Conservation (phyloP, 92 coral and sea anemone species). For the Galaxea fascicularis region DNA sequence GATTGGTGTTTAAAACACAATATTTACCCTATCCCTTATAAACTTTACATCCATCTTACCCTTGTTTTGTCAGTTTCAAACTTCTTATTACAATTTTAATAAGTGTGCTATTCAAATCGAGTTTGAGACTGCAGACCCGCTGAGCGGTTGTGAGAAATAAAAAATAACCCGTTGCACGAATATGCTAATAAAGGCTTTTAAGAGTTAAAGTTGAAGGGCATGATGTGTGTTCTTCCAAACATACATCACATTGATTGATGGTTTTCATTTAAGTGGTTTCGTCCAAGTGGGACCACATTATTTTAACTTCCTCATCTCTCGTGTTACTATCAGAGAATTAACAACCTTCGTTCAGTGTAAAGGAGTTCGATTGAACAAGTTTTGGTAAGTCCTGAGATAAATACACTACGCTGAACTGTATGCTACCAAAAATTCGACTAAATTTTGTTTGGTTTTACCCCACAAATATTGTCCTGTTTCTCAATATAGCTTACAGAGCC, state of each 20-base stretch:
- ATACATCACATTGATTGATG: conserved; percentile 4
- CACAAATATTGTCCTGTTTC: background rate
- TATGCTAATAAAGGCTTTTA: conserved; percentile 47
- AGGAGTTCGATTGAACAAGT: background rate
- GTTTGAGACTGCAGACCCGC: conserved; percentile 9
- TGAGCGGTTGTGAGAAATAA: background rate
- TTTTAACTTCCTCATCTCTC: conserved; percentile 12
- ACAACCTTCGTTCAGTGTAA: background rate
- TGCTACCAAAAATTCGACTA: too few relatives aligned
- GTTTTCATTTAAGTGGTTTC: background rate
- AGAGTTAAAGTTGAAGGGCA: background rate
- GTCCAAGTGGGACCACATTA: background rate
- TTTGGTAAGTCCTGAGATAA: conserved; percentile 49
- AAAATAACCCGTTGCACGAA: background rate
- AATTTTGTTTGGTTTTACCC: background rate
- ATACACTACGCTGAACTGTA: too few relatives aligned
- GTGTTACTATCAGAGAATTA: background rate
- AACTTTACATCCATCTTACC: background rate
- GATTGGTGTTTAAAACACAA: conserved; percentile 7
- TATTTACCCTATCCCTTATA: background rate
- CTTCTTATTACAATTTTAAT: background rate
- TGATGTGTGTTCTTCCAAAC: background rate
- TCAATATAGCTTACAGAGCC: background rate
- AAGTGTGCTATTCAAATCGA: conserved; percentile 14
- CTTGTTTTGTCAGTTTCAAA: background rate